These are phyloP conservation scores for Sylvilagus floridanus DNA, from an alignment of 2,797 vertebrate genomes.

Conservation along the genomic window DNA sequence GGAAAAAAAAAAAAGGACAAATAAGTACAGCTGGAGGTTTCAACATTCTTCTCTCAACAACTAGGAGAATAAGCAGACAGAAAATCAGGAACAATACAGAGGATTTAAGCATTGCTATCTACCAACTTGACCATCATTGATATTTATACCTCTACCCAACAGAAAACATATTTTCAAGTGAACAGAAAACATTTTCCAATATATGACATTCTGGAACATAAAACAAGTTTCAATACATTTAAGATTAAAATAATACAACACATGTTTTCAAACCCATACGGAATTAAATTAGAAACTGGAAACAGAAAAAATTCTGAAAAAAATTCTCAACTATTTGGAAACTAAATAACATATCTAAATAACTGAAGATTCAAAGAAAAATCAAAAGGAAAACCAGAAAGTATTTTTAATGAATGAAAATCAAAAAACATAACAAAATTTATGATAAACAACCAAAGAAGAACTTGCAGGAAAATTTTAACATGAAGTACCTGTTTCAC, in stretches of 20 bases:
- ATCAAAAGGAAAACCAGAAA: conserved; percentile 28
- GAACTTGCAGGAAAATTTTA: conserved; percentile 8
- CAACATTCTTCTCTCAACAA: conserved; percentile 32
- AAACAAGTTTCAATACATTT: conserved; percentile 41
- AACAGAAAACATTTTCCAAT: conserved; percentile 54
- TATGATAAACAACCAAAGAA: conserved; percentile 30
- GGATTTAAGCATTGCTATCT: conserved; percentile 19
- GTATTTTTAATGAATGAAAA: conserved; percentile 49
- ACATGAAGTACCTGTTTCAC: not conserved
- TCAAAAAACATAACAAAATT: conserved; percentile 22
- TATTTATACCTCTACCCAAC: conserved; percentile 1
- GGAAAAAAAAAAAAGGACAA: conserved; percentile 21
- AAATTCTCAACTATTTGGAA: conserved; percentile 15
- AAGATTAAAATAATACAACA: conserved; percentile 37
- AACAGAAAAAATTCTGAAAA: conserved; percentile 49
- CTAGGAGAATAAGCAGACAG: not conserved
- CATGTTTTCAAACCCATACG: not conserved
- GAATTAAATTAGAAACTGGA: conserved; percentile 49
- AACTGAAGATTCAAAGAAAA: conserved; percentile 49
- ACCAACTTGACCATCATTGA: conserved; percentile 20
- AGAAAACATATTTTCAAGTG: conserved; percentile 34
- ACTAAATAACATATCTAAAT: conserved; percentile 23
- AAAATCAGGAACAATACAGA: conserved; percentile 27
- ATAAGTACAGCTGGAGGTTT: not conserved
- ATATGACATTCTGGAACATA: conserved; percentile 34